Conservation (phyloP, 1,140 invertebrate genomes). For the Muscidifurax raptorellus region DNA sequence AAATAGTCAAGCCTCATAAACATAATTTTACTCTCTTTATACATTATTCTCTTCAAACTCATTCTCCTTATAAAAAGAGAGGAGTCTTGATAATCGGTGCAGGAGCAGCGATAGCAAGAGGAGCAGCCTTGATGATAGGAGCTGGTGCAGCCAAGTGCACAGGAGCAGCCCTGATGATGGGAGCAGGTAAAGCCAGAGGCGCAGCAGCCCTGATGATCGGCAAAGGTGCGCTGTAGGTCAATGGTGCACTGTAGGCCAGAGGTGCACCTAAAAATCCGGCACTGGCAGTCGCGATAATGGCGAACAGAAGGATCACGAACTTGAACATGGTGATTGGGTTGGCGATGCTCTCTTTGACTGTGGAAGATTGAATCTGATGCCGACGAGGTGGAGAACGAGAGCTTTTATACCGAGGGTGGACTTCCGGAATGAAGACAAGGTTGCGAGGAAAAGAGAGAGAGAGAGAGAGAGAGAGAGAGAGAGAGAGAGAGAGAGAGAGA, state of each 20-base stretch:
- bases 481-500: slow-evolving; percentile 6
- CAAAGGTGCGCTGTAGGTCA: neutral
- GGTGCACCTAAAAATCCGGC: neutral
- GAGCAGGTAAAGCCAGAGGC: neutral
- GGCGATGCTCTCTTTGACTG: neutral
- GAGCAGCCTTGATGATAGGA: neutral
- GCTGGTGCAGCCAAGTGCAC: neutral
- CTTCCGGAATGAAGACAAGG: too few relatives aligned
- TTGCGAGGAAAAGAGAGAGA: too few relatives aligned
- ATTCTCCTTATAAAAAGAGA: too few relatives aligned
- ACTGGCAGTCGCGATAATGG: neutral
- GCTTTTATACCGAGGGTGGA: neutral
- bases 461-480: too few relatives aligned
- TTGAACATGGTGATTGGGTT: neutral
- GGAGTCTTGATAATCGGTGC: neutral
- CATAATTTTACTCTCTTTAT: too few relatives aligned
- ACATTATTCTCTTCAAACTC: too few relatives aligned
- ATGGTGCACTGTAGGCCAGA: neutral
- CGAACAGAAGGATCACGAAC: neutral
- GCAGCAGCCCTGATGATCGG: neutral
- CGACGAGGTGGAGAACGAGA: neutral
- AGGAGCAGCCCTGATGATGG: neutral
- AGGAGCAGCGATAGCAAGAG: neutral
- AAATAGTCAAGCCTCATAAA: too few relatives aligned
- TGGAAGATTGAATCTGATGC: neutral